Evolutionary conservation across 2,797 vertebrate genomes (phyloP).

Genomic region (Naso thynnoides): DNA sequence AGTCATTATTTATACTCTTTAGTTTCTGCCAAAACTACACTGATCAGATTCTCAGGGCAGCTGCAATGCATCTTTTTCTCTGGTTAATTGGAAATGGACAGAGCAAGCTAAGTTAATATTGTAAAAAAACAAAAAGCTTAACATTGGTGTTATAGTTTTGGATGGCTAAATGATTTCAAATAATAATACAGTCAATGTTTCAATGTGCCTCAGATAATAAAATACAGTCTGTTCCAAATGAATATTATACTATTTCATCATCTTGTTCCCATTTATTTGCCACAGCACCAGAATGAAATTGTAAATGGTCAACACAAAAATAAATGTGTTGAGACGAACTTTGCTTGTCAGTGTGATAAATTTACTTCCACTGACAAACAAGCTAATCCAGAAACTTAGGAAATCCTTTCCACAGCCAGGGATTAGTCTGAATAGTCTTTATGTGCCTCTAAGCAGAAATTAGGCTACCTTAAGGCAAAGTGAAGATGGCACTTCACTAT

Average conservation of each 20-base stretch:
- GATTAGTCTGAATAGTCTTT: constrained; percentile 31
- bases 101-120: neutral
- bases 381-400: constrained; percentile 21
- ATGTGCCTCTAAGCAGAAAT: constrained; percentile 1
- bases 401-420: constrained; percentile 17
- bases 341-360: neutral
- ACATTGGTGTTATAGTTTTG: neutral
- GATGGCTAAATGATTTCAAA: neutral
- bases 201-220: neutral
- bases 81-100: neutral
- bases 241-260: neutral
- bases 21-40: constrained; percentile 24
- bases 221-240: neutral
- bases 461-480: constrained; percentile 10
- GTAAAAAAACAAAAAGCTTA: neutral
- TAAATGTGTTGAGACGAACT: neutral
- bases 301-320: neutral
- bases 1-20: constrained; percentile 19
- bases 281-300: neutral
- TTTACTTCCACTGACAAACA: constrained; percentile 9
- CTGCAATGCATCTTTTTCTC: neutral
- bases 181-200: neutral
- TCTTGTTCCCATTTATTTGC: neutral
- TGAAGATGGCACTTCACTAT: neutral
- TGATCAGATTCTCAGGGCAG: neutral